Conservation (phyloP, 2,888 invertebrate species). For the Gerris lacustris region DNA sequence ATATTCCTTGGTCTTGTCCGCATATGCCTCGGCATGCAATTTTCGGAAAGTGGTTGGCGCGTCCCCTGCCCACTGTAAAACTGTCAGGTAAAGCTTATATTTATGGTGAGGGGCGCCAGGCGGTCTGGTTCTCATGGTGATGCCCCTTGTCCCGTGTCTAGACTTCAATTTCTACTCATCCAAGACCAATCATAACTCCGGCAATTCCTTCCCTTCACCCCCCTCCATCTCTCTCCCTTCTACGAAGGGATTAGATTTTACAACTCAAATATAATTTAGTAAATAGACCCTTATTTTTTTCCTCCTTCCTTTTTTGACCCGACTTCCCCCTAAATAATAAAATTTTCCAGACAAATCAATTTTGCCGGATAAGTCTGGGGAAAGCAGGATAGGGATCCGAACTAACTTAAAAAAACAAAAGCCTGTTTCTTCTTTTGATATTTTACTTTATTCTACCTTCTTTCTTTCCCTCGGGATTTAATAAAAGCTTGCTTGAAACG, state of each 20-base stretch:
- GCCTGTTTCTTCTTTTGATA: not conserved
- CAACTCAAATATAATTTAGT: conserved; percentile 5
- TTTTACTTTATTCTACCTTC: not conserved
- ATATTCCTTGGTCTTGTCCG: not conserved
- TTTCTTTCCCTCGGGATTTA: not conserved
- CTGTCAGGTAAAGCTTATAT: not conserved
- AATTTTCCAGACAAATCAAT: conserved; percentile 1
- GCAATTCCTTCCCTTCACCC: not conserved
- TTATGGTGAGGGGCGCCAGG: not conserved
- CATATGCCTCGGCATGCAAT: not conserved
- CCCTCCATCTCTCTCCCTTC: not conserved
- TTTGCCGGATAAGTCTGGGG: not conserved
- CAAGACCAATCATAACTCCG: not conserved
- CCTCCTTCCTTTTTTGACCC: not conserved
- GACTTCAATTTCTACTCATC: not conserved
- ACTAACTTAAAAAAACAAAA: not conserved
- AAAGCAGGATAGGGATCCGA: not conserved
- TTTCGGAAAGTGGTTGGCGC: not conserved
- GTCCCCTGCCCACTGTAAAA: not conserved
- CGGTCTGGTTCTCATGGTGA: not conserved
- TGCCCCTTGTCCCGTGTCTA: not conserved
- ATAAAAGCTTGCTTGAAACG: not conserved
- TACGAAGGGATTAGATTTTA: not conserved
- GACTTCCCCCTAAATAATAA: not conserved
- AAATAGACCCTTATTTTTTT: conserved; percentile 1